These are phyloP conservation scores for Diglossa cyanea DNA, from an alignment of 2,797 vertebrate species.

Conservation along the genomic window DNA sequence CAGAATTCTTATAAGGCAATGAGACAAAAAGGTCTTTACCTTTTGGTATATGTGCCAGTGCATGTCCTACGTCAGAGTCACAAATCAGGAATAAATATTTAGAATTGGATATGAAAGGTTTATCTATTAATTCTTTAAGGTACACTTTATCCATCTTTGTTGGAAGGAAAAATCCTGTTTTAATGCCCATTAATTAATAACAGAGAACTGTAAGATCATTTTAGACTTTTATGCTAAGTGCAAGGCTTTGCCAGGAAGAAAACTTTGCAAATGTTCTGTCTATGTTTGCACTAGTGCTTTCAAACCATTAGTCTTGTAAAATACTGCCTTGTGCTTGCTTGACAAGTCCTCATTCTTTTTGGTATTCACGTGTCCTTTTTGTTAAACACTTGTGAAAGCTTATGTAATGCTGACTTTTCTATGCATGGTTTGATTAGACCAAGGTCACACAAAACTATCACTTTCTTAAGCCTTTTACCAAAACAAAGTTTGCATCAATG, in stretches of 20 bases:
- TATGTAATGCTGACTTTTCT: background rate
- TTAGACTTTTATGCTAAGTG: background rate
- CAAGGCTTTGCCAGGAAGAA: background rate
- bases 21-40: background rate
- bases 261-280: background rate
- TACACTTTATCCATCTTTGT: background rate
- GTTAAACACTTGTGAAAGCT: background rate
- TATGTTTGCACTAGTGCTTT: background rate
- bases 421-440: background rate
- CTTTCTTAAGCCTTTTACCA: background rate
- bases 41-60: background rate
- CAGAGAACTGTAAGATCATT: background rate
- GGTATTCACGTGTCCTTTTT: background rate
- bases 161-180: background rate
- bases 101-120: background rate
- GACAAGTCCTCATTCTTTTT: background rate
- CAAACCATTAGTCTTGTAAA: background rate
- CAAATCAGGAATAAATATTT: background rate
- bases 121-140: background rate
- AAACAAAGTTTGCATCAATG: background rate
- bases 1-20: background rate
- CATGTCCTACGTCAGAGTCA: accelerated
- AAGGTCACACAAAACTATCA: background rate
- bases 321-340: background rate
- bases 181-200: background rate